Conservation (phyloP, 1,140 invertebrate species). For the Elysia chlorotica region DNA sequence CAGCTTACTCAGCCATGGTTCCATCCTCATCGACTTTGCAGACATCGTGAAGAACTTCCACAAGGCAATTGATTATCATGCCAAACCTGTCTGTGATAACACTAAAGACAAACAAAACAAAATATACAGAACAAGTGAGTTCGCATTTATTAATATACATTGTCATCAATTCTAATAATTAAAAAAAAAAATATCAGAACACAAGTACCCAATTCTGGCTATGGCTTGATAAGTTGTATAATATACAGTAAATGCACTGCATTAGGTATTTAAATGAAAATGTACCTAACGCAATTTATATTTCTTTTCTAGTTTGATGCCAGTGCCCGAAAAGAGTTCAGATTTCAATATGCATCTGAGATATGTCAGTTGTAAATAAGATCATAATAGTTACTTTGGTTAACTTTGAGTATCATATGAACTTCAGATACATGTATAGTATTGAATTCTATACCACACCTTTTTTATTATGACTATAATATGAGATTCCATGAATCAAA, state of each 20-base stretch:
- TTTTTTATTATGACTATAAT: too few species aligned
- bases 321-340: too few species aligned
- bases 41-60: slow-evolving; percentile 86
- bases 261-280: not conserved
- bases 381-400: too few species aligned
- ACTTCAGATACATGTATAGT: too few species aligned
- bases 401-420: too few species aligned
- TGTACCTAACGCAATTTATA: not conserved
- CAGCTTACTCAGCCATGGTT: slow-evolving; percentile 69
- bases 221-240: not conserved
- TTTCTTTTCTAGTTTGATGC: too few species aligned
- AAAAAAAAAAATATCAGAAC: too few species aligned
- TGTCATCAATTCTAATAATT: not conserved
- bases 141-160: not conserved
- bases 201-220: not conserved
- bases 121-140: too few species aligned
- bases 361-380: too few species aligned
- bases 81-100: slow-evolving; percentile 76
- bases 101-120: slow-evolving; percentile 54
- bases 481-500: too few species aligned
- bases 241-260: not conserved
- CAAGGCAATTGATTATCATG: slow-evolving; percentile 76
- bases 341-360: too few species aligned
- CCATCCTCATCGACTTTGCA: slow-evolving; percentile 72
- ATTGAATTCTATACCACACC: too few species aligned